phyloP scores from a whole-genome alignment of 1,140 invertebrate genomes.

The Ladona fulva region DNA sequence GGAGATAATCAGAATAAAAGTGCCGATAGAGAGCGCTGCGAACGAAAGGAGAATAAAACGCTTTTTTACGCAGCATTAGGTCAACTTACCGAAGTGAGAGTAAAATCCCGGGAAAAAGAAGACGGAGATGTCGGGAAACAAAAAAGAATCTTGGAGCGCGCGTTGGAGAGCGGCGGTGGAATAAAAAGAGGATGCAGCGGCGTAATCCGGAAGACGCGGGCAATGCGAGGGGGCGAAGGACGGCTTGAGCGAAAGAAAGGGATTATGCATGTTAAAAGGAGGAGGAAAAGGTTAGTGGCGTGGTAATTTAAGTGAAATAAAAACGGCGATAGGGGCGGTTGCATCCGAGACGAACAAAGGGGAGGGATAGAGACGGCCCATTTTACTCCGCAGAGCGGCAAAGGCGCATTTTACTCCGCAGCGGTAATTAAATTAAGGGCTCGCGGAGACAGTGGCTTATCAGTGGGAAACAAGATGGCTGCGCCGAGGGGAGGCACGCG shows the following conservation, averaged over 20 bases:
- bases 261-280: neutral
- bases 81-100: too few species aligned
- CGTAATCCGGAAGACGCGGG: neutral
- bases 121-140: too few species aligned
- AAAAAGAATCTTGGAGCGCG: neutral
- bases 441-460: neutral
- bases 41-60: too few species aligned
- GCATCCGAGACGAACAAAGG: too few species aligned
- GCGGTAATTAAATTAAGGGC: constrained; percentile 9
- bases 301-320: neutral
- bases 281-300: neutral
- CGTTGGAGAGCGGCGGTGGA: neutral
- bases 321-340: neutral
- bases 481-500: neutral
- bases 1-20: too few species aligned
- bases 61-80: too few species aligned
- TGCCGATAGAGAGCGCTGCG: too few species aligned
- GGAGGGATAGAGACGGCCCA: neutral
- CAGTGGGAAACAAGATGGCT: neutral
- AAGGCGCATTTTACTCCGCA: constrained; percentile 7
- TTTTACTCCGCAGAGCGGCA: constrained; percentile 2
- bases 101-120: too few species aligned
- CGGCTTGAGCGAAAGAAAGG: neutral
- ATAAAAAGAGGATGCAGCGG: neutral
- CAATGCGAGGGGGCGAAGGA: neutral